Percentiles rank a stretch among this genome's conserved stretches.
Conservation (phyloP, 1,140 invertebrate species). For the Lanistes nyassanus region DNA sequence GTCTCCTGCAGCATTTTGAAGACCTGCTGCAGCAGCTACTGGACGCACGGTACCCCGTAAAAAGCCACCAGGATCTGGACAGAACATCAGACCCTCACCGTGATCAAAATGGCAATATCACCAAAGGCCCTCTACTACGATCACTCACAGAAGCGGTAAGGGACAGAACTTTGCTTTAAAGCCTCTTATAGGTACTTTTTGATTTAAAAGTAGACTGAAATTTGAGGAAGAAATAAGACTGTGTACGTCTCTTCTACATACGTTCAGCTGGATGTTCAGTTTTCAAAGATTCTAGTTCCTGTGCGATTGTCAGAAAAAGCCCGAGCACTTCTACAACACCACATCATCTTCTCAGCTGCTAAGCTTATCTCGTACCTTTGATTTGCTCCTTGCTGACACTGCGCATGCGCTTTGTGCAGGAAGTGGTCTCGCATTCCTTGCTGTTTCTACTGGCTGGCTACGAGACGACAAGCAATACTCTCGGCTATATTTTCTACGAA, state of each 20-base stretch:
- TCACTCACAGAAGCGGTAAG: conserved; percentile 32
- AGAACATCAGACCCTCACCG: background rate
- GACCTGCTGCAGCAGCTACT: conserved; percentile 41
- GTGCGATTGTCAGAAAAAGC: too few relatives aligned
- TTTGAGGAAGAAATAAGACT: too few relatives aligned
- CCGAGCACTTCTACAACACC: too few relatives aligned
- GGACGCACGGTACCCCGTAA: conserved; percentile 26
- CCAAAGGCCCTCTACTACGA: conserved; percentile 10
- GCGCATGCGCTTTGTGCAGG: conserved; percentile 37
- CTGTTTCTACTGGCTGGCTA: conserved; percentile 64
- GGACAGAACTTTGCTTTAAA: too few relatives aligned
- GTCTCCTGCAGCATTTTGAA: background rate
- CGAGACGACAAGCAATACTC: conserved; percentile 68
- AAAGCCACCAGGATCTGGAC: conserved; percentile 25
- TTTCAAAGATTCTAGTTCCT: too few relatives aligned
- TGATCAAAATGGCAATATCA: conserved; percentile 21
- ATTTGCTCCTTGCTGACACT: too few relatives aligned
- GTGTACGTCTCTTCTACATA: too few relatives aligned
- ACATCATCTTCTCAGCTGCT: too few relatives aligned
- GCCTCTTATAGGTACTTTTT: too few relatives aligned
- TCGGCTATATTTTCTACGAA: conserved; percentile 68
- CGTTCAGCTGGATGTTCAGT: too few relatives aligned
- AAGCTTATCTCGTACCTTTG: too few relatives aligned
- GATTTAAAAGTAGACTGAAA: too few relatives aligned
- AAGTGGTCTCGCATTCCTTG: conserved; percentile 53